Conservation (phyloP, 2,113 vertebrate genomes). For the Hystrix cristata region DNA sequence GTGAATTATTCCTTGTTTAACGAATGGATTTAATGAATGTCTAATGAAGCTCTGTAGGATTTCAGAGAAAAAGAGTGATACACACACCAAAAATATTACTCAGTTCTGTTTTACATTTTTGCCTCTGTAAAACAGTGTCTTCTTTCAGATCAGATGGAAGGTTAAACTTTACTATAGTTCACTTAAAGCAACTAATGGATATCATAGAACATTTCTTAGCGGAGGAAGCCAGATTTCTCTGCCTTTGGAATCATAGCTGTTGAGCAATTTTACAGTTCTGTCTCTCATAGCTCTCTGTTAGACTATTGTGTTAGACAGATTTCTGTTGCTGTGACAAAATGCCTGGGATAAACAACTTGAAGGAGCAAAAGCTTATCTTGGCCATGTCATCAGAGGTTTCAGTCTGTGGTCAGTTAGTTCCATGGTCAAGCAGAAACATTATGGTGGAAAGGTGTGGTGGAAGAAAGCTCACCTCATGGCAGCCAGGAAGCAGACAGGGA, state of each 20-base stretch:
- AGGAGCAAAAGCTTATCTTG: neutral
- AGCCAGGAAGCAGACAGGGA: neutral
- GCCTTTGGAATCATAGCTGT: neutral
- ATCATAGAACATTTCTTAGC: neutral
- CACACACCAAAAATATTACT: neutral
- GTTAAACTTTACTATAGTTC: neutral
- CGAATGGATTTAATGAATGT: neutral
- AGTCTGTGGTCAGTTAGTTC: neutral
- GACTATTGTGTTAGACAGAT: neutral
- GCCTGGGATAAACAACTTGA: neutral
- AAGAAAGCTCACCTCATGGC: neutral
- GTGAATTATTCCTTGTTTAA: constrained; percentile 21
- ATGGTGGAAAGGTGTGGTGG: neutral
- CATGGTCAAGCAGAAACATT: neutral
- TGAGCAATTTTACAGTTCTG: neutral
- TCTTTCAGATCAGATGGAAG: neutral
- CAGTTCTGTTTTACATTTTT: constrained; percentile 31
- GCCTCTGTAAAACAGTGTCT: neutral
- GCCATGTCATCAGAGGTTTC: neutral
- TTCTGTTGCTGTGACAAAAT: neutral
- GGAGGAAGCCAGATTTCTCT: neutral
- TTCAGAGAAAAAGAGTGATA: constrained; percentile 12
- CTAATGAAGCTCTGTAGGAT: neutral
- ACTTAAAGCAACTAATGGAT: neutral
- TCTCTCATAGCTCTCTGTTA: neutral